Evolutionary conservation across 2,113 vertebrate species (phyloP).

Genomic region (Perognathus longimembris): DNA sequence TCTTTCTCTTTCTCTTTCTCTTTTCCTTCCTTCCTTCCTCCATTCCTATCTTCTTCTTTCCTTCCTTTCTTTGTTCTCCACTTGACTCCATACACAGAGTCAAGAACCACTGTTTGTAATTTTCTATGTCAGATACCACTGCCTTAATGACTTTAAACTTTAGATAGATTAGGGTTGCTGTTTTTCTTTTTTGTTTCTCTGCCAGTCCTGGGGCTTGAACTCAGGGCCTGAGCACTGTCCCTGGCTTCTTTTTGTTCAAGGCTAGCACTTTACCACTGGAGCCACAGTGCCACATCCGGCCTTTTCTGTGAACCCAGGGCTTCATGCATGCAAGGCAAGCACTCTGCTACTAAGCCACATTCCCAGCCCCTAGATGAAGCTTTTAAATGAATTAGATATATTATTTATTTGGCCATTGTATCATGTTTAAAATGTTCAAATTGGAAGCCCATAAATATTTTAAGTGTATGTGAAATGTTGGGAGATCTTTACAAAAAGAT

Average conservation of each 20-base stretch:
- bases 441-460: slow-evolving; percentile 37
- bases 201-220: too few relatives aligned
- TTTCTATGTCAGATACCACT: slow-evolving; percentile 51
- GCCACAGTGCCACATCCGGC: too few relatives aligned
- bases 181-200: too few relatives aligned
- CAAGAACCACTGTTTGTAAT: slow-evolving; percentile 53
- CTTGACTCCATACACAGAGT: slow-evolving; percentile 26
- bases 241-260: too few relatives aligned
- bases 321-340: too few relatives aligned
- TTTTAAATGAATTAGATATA: slow-evolving; percentile 20
- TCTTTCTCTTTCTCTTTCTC: neutral
- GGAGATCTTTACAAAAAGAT: slow-evolving; percentile 40
- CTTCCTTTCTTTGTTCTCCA: slow-evolving; percentile 4
- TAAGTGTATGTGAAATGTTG: slow-evolving; percentile 31
- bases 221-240: too few relatives aligned
- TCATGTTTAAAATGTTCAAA: slow-evolving; percentile 19
- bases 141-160: slow-evolving; percentile 16
- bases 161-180: slow-evolving; percentile 8
- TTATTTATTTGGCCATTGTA: neutral
- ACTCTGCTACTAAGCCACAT: too few relatives aligned
- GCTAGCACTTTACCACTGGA: too few relatives aligned
- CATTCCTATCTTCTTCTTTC: too few relatives aligned
- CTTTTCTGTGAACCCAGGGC: too few relatives aligned
- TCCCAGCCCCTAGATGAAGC: too few relatives aligned
- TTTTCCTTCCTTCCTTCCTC: too few relatives aligned